A percentile compares a stretch with the other conserved stretches of the same genome.
phyloP scores from a whole-genome alignment of 2,113 vertebrate genomes.

The Hoplias malabaricus region DNA sequence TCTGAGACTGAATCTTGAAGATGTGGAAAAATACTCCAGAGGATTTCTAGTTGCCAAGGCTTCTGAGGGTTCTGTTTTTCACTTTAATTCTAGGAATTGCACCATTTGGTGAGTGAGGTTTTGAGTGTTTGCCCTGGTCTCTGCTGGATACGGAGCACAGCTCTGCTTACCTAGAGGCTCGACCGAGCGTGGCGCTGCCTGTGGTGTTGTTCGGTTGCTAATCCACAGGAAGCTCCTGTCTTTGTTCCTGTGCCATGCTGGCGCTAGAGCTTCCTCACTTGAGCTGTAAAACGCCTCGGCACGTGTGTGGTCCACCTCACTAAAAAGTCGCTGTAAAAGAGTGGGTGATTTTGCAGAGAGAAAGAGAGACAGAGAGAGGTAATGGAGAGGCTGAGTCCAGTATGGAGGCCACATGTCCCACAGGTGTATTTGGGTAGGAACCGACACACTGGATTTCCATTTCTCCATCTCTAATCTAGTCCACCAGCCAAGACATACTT shows the following conservation, averaged over 20 bases:
- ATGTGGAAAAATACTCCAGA: no score
- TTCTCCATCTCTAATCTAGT: not conserved
- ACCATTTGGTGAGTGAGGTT: not conserved
- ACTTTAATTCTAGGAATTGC: no score
- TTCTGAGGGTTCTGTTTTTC: no score
- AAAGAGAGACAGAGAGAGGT: not conserved
- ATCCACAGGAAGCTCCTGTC: conserved; percentile 16
- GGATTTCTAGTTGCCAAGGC: no score
- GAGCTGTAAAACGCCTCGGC: not conserved
- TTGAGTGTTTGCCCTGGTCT: not conserved
- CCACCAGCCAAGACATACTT: not conserved
- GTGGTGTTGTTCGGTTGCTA: conserved; percentile 10
- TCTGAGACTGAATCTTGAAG: no score
- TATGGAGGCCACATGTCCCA: conserved; percentile 24
- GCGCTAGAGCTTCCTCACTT: not conserved
- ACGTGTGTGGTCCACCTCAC: conserved; percentile 42
- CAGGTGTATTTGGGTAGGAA: conserved; percentile 38
- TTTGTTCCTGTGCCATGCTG: conserved; percentile 43
- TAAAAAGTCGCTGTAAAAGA: conserved; percentile 24
- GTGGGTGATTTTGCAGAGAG: not conserved
- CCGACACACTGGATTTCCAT: conserved; percentile 21
- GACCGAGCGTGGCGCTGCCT: conserved; percentile 7
- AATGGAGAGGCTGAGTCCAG: not conserved
- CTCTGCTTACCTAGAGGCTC: not conserved
- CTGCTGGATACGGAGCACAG: conserved; percentile 2